Percentiles rank a stretch among this genome's conserved stretches.
These are phyloP conservation scores for Nineta flava DNA, from an alignment of 2,888 invertebrate species.

Conservation along the genomic window DNA sequence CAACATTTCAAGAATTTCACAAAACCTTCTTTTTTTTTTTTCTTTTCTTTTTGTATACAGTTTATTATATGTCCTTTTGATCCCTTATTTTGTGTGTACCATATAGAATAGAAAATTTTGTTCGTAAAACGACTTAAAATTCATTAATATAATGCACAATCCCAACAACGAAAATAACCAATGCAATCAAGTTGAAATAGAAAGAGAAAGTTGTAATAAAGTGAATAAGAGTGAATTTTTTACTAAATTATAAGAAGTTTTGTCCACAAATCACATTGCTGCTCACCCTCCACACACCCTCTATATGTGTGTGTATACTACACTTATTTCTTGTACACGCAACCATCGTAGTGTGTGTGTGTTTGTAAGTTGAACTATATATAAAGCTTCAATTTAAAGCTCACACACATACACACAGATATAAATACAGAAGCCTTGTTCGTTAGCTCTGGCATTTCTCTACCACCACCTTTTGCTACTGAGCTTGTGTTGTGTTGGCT, in stretches of 20 bases:
- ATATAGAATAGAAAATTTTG: not conserved
- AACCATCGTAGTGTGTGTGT: not conserved
- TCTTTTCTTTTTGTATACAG: too few species aligned
- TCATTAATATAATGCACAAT: not conserved
- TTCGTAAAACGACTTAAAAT: not conserved
- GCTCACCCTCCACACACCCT: slow-evolving; percentile 5
- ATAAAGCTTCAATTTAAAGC: not conserved
- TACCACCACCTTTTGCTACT: too few species aligned
- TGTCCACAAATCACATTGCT: slow-evolving; percentile 17
- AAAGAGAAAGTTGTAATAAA: not conserved
- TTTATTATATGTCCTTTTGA: too few species aligned
- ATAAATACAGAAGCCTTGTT: too few species aligned
- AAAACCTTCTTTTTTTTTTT: too few species aligned
- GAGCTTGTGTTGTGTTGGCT: too few species aligned
- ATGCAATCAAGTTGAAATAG: not conserved
- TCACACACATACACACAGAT: not conserved
- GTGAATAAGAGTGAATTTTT: slow-evolving; percentile 1
- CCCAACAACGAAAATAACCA: not conserved
- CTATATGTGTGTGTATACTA: not conserved
- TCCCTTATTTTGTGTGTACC: too few species aligned
- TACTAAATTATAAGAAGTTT: slow-evolving; percentile 8
- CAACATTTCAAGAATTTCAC: too few species aligned
- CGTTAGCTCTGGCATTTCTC: too few species aligned
- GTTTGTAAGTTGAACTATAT: not conserved
- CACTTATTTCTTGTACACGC: not conserved